Evolutionary conservation across 53 echinoderm and acorn worm species (phyloP), one percentile per base, ranked within the genome.

Genomic region (Echinarachnius parma): DNA sequence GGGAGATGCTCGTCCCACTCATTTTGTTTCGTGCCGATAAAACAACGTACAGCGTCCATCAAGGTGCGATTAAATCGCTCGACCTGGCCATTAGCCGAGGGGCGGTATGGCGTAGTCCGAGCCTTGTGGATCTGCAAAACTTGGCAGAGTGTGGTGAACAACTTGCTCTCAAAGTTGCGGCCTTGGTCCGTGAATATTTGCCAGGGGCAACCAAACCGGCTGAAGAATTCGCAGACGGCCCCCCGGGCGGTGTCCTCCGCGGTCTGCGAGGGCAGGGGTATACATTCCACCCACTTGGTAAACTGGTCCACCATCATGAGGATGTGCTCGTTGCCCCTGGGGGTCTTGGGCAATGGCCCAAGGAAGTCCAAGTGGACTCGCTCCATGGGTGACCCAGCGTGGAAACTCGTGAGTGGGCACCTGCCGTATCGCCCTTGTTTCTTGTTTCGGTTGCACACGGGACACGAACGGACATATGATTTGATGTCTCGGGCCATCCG

Each of bases 241-340:
- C 36, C 62, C 3, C 37, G 16, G 16, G 62, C 62, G 37, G 39
- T 37, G 21, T 11, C 13, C 37, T 62, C 39, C 23, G 24, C 42
- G 1, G 62, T 62, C 37, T 62, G 62, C 2, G 11, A 19, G 13
- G 62, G 25, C n/a, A 62, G 23, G 11, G 62, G 42, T 5, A 37
- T 37, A 21, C 39, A 37, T 23, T 62, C 62, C 0, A 62, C 39
- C 74, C 80, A 86, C 30, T 80, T 86, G 0, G 86, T 80, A 16
- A 80, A 81, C 20, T 76, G 80, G 28, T 86, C 86, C 1, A 86
- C 71, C 68, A 86, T 86, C 42, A 86, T 60, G 0, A 86, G 20
- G 14, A 86, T 81, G 55, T 86, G 30, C 13, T 39, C 42, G 50
- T 81, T 86, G 1, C 86, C 81, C 0, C 49, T 35, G 0, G 75